Base-by-base conservation (phyloP, 2,888 invertebrate genomes). In the Melitaea athalia region DNA sequence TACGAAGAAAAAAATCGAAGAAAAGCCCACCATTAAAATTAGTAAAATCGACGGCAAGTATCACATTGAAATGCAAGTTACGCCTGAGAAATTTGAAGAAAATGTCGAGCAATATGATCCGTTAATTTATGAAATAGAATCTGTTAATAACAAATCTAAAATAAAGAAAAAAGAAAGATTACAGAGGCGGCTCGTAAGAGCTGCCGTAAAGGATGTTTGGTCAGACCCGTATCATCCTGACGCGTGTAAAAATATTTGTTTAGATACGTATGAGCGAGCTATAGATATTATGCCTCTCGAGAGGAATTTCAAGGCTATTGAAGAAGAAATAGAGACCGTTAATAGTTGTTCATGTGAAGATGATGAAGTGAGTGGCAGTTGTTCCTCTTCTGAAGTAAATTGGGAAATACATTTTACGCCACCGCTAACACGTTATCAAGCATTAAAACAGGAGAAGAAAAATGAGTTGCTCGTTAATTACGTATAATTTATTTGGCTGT, bases 341-440 rank as follows among this genome's bases (percentile, higher is more conserved):
- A 75, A 76, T 3, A 81, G 79, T 65, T 85, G 80, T 71, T 84
- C 82, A 0, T 82, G 79, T 73, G 78, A 78, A 7, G 81, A 82
- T n/a, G 77, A 80, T 3, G 79, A 81, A 49, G 64, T 75, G 2
- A 81, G 76, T 55, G 85, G 89, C 3, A 81, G 82, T n/a, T 82
- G 80, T 57, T 84, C 84, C 66, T 90, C 89, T 0, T 76, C 88
- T 49, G 88, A 87, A 66, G 74, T 88, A 0, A 87, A 92, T 70
- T 92, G 91, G 91, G 91, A 91, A 73, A 81, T 92, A 63, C 87
- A 88, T 64, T 92, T 89, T 70, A 84, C 89, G 2, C 90, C 89
- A 12, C 90, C 91, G 0, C 62, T 68, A 63, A 52, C 64, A 49
- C 63, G 52, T 47, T 63, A 65, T 64, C 55, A 59, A 45, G 14